Evolutionary conservation across 2,888 invertebrate genomes (phyloP).

Genomic region (Ametastegia equiseti): DNA sequence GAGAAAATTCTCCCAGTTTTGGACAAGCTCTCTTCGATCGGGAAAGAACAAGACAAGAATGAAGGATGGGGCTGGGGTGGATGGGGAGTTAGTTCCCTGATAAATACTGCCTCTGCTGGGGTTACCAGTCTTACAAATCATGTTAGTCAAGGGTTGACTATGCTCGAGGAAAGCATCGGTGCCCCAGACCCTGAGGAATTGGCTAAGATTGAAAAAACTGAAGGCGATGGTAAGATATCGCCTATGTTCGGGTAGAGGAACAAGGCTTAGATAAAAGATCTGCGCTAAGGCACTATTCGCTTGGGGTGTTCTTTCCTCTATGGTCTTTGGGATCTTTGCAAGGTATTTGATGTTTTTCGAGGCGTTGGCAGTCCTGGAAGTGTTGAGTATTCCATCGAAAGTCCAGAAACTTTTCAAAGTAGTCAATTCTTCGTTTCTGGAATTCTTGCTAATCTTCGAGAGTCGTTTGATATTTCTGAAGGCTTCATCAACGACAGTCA

Average conservation of each 20-base stretch:
- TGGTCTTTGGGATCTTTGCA: no score
- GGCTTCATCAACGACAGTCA: no score
- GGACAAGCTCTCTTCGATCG: constrained; percentile 73
- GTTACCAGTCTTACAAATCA: constrained; percentile 88
- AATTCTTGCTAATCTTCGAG: no score
- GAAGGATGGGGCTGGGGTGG: constrained; percentile 82
- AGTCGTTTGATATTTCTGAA: no score
- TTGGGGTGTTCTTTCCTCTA: no score
- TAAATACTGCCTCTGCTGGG: constrained; percentile 87
- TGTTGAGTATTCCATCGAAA: no score
- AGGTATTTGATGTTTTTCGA: no score
- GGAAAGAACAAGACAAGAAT: constrained; percentile 53
- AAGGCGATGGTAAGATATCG: constrained; percentile 27
- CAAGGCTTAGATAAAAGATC: no score
- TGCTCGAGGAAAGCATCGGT: constrained; percentile 89
- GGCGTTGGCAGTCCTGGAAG: no score
- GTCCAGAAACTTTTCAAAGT: no score
- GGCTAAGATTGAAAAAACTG: constrained; percentile 75
- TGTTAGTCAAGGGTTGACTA: constrained; percentile 89
- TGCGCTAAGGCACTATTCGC: no score
- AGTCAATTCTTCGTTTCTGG: no score
- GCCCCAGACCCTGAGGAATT: constrained; percentile 90
- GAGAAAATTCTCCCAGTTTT: constrained; percentile 63
- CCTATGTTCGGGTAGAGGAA: neutral
- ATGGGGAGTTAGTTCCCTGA: constrained; percentile 87